phyloP scores from a whole-genome alignment of 2,888 invertebrate genomes.

The Resseliella maxima region DNA sequence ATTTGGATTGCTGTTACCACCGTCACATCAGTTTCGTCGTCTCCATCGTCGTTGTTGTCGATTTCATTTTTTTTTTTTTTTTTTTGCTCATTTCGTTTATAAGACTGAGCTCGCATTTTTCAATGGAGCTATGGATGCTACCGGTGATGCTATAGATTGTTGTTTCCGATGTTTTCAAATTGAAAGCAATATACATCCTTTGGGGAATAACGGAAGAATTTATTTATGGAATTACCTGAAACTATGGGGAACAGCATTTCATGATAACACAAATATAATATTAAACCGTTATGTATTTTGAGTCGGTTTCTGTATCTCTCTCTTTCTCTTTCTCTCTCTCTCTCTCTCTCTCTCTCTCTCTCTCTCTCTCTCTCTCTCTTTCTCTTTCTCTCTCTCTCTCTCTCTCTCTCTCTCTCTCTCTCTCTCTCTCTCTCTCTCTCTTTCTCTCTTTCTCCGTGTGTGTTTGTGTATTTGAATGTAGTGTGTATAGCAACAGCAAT shows the following conservation, averaged over 20 bases:
- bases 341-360: no score
- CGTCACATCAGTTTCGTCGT: not conserved
- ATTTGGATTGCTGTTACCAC: not conserved
- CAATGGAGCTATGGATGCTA: not conserved
- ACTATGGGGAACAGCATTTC: conserved; percentile 41
- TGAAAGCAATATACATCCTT: conserved; percentile 27
- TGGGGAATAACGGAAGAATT: conserved; percentile 39
- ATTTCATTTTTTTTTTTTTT: not conserved
- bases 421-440: no score
- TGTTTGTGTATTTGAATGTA: no score
- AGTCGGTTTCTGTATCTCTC: not conserved
- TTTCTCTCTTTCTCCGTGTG: no score
- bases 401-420: no score
- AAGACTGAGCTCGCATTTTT: not conserved
- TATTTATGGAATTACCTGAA: conserved; percentile 45
- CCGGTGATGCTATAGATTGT: not conserved
- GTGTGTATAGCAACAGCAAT: no score
- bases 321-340: not conserved
- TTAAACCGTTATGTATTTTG: not conserved
- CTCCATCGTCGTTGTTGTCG: no score
- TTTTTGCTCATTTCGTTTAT: no score
- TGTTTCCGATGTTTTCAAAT: conserved; percentile 40
- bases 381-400: no score
- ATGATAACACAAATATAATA: conserved; percentile 30
- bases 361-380: no score